These are phyloP conservation scores for Mus spretus DNA, from an alignment of 2,797 vertebrate species.

Conservation along the genomic window DNA sequence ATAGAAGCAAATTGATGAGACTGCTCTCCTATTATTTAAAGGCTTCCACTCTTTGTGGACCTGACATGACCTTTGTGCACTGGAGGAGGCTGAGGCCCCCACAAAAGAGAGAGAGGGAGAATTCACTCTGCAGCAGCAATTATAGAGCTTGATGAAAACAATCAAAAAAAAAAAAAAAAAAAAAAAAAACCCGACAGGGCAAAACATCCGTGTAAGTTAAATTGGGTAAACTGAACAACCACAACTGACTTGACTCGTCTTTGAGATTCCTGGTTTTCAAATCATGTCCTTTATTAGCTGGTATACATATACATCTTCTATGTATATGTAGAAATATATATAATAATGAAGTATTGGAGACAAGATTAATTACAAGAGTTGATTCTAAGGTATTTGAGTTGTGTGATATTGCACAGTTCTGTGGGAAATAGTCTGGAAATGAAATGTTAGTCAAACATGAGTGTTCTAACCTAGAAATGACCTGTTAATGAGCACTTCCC, in stretches of 20 bases:
- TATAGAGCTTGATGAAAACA: not conserved
- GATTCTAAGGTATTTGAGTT: slow-evolving; percentile 17
- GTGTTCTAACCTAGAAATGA: not conserved
- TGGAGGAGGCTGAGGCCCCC: not conserved
- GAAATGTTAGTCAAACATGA: not conserved
- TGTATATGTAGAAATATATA: not conserved
- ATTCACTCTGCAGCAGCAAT: not conserved
- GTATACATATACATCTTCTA: too few relatives aligned
- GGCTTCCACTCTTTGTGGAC: not conserved
- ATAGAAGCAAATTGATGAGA: slow-evolving; percentile 67
- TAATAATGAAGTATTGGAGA: not conserved
- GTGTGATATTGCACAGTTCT: not conserved
- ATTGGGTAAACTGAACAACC: not conserved
- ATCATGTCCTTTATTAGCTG: not conserved
- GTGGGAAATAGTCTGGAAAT: not conserved
- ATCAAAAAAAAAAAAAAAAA: too few relatives aligned
- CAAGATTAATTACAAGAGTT: not conserved
- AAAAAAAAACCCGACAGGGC: not conserved
- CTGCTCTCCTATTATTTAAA: slow-evolving; percentile 37
- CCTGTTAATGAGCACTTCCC: not conserved
- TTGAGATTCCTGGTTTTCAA: not conserved
- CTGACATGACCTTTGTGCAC: not conserved
- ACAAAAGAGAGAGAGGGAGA: not conserved
- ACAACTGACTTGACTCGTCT: not conserved
- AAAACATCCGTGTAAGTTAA: not conserved